Evolutionary conservation across 2,797 vertebrate species (phyloP).

Genomic region (Melanotaenia pygmaea): DNA sequence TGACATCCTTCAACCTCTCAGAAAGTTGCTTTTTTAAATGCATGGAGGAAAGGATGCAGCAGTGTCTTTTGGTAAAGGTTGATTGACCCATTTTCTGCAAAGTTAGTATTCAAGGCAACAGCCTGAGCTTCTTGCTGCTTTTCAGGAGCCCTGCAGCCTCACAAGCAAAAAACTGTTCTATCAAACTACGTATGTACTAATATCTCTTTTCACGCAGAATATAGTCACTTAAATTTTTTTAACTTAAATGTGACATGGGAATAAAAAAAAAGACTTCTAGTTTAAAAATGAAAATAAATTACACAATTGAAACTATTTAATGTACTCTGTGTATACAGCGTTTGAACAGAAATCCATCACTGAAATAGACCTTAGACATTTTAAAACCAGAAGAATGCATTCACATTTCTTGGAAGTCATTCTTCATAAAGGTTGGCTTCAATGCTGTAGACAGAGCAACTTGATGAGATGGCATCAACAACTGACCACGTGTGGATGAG

Average conservation of each 20-base stretch:
- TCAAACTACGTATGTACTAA: constrained; percentile 25
- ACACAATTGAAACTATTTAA: neutral
- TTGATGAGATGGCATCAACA: constrained; percentile 13
- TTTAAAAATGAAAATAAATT: neutral
- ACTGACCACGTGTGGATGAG: constrained; percentile 16
- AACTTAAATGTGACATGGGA: neutral
- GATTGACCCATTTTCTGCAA: constrained; percentile 69
- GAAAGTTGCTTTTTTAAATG: constrained; percentile 30
- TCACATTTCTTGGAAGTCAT: neutral
- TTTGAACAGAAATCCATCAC: neutral
- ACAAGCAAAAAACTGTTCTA: constrained; percentile 27
- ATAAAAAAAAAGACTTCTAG: neutral
- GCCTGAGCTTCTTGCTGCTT: constrained; percentile 45
- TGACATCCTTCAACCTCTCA: constrained; percentile 33
- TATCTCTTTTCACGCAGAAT: constrained; percentile 23
- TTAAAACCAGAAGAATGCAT: neutral
- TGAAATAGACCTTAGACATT: neutral
- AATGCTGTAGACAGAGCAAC: neutral
- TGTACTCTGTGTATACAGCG: neutral
- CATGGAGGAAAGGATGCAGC: constrained; percentile 35
- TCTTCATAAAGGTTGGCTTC: neutral
- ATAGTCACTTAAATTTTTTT: constrained; percentile 19
- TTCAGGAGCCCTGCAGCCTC: constrained; percentile 29
- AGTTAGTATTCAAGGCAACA: constrained; percentile 69
- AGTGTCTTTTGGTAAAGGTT: constrained; percentile 30